Conservation (phyloP, 2,113 vertebrate species). For the Pungitius pungitius region DNA sequence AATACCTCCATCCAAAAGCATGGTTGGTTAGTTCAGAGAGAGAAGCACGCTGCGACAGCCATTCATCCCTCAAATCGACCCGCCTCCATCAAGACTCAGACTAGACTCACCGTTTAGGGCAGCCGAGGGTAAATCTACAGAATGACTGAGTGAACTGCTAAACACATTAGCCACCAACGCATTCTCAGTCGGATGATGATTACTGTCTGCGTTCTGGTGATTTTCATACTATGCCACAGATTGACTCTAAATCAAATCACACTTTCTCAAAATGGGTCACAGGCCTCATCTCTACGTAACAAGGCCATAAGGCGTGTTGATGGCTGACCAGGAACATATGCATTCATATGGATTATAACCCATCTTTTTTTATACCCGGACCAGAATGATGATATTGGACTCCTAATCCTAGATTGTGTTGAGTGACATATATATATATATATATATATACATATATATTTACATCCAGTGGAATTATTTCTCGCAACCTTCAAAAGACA, state of each 20-base stretch:
- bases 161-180: constrained; percentile 36
- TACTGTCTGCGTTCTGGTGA: constrained; percentile 6
- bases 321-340: background rate
- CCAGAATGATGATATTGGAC: background rate
- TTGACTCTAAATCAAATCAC: constrained; percentile 34
- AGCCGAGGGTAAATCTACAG: constrained; percentile 3
- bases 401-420: background rate
- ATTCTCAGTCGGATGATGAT: constrained; percentile 41
- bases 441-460: too few relatives aligned
- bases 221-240: constrained; percentile 20
- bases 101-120: constrained; percentile 19
- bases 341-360: background rate
- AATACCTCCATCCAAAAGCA: constrained; percentile 37
- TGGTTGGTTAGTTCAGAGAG: constrained; percentile 48
- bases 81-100: constrained; percentile 43
- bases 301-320: background rate
- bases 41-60: constrained; percentile 25
- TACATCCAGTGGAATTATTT: background rate
- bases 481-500: background rate
- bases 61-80: constrained; percentile 39
- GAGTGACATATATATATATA: too few relatives aligned
- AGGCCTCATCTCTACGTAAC: constrained; percentile 23
- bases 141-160: constrained; percentile 44
- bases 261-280: constrained; percentile 47
- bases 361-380: background rate